Evolutionary conservation across 37 sponge, comb jelly and placozoan species (phyloP), one percentile per base, ranked within the genome.

Genomic region (Beroe forskalii): DNA sequence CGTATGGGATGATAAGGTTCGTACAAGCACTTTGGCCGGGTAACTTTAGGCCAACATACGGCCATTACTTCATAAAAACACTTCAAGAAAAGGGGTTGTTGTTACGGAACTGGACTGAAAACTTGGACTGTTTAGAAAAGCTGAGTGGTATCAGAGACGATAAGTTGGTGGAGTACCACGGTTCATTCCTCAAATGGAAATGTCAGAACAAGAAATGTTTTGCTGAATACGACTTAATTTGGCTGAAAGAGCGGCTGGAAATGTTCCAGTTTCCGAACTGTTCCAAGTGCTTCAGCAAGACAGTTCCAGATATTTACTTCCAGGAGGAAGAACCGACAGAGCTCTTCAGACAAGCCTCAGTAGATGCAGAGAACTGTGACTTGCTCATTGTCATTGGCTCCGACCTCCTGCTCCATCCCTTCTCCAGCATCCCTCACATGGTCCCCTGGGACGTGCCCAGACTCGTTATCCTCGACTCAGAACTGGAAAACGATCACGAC

Each of bases 81-180:
- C 86, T 80, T 44, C 86, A 80, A 44, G 86, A 80, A 48, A 80
- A 80, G 48, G 86, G 86, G 25, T 42, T 80, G 55, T n/a, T 80
- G 27, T 37, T 80, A 6, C 40, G 86, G 48, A 80, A 80, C 48
- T 80, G 86, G 86, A 80, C 86, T 2, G 86, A 80, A 23, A 80
- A 80, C 28, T 9, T 80, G 3, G 86, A 80, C 86, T 42, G 35
- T 23, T 44, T 80, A 27, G 86, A 80, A 25, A 80, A 80, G 55
- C 40, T 80, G 17, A 20, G 31, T 41, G 86, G 86, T 12, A 80
- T 80, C 44, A 17, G 86, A 25, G 43, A 39, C 27, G 86, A 80
- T 27, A 80, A 80, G 55, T 27, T 80, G 27, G 48, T 80, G 0
- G 86, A 80, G 86, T 44, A 28, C 28, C n/a, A 25, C 30, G 86